Evolutionary conservation across 2,888 invertebrate species (phyloP).

Genomic region (Gastracanthus pulcherrimus): DNA sequence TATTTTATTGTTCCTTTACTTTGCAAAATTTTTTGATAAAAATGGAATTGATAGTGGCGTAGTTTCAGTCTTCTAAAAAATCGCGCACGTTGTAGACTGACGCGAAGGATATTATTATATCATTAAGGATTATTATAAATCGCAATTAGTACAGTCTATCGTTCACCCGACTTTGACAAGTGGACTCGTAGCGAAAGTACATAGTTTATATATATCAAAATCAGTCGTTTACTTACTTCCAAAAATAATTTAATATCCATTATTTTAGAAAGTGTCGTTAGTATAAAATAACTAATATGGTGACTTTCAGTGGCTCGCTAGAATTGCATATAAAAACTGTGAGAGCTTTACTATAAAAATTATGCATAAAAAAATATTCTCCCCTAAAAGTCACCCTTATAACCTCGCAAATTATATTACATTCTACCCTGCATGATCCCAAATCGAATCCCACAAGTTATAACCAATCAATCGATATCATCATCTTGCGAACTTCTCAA

Average conservation of each 20-base stretch:
- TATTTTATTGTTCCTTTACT: not conserved
- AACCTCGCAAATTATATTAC: slow-evolving; percentile 1
- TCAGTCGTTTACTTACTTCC: slow-evolving; percentile 34
- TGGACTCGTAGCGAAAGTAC: not conserved
- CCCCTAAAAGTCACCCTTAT: slow-evolving; percentile 17
- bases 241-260: slow-evolving; percentile 31
- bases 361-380: too few relatives aligned
- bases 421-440: slow-evolving; percentile 45
- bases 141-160: slow-evolving; percentile 40
- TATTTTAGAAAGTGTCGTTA: slow-evolving; percentile 14
- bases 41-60: too few relatives aligned
- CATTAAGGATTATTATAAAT: slow-evolving; percentile 29
- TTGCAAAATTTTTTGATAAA: slow-evolving; percentile 10
- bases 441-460: too few relatives aligned
- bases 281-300: slow-evolving; percentile 3
- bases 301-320: too few relatives aligned
- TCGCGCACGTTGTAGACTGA: slow-evolving; percentile 23
- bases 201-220: slow-evolving; percentile 17
- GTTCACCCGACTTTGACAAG: too few relatives aligned
- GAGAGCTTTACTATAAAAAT: too few relatives aligned
- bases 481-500: too few relatives aligned
- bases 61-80: slow-evolving; percentile 49
- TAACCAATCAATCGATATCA: too few relatives aligned
- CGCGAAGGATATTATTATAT: slow-evolving; percentile 27
- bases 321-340: too few relatives aligned